Base-by-base conservation (phyloP, 2,797 vertebrate genomes). In the Sebastes hubbsi region DNA sequence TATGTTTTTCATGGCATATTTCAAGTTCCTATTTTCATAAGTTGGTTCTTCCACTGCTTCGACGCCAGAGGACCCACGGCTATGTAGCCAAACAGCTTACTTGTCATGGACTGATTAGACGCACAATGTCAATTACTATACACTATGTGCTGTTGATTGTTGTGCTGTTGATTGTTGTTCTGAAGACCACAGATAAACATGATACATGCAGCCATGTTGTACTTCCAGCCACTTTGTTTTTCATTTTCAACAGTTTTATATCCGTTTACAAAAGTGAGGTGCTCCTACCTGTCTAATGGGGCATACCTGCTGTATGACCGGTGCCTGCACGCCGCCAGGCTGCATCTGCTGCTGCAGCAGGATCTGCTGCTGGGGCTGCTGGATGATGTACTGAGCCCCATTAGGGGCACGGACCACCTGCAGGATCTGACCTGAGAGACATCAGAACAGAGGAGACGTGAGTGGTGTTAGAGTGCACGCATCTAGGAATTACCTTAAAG, bases 331-430 rank as follows among this genome's bases (percentile, higher is more conserved):
- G 6, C 97, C 97, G 6, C 97, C 97, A 12, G 98, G 96, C 89
- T 99, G 98, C 98, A 99, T 98, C 86, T 98, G 98, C 86, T 97
- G 98, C 93, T 99, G 98, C 59, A 99, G 92, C 88, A 99, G 95
- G 89, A 99, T 97, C 76, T 96, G 96, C 91, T 99, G 98, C 94
- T 99, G 98, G 2, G 97, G 97, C 3, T 99, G 97, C 2, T 99
- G 98, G 91, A 99, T 97, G 87, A 99, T 95, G 89, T 99, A 99
- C 91, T 99, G 98, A 80, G 97, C 93, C 77, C 98, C 98, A 29
- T 98, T 99, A 75, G 98, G 92, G 77, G 97, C 96, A 79, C 98
- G 95, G 80, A 99, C 96, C 94, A 99, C 96, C 92, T 99, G 98
- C 87, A 99, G 94, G 88, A 99, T 97, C 94, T 99, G 98, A 92